Conservation (phyloP, 1,140 invertebrate species). For the Cydia pomonella region DNA sequence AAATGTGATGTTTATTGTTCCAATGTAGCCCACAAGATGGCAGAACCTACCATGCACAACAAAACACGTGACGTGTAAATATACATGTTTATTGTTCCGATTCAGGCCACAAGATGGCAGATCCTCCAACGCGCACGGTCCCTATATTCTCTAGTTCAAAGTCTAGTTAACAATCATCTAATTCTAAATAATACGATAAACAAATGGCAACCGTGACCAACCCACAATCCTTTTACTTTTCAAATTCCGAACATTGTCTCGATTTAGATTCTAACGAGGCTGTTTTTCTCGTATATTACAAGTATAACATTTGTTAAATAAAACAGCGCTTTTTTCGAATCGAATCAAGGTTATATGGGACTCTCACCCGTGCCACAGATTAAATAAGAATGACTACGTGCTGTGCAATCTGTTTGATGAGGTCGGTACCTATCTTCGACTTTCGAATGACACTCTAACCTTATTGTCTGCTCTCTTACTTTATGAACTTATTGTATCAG, state of each 20-base stretch:
- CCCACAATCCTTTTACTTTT: conserved; percentile 22
- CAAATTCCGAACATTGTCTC: neutral
- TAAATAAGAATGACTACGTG: conserved; percentile 17
- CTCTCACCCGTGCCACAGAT: conserved; percentile 51
- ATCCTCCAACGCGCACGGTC: no score
- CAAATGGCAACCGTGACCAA: conserved; percentile 3
- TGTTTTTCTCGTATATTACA: conserved; percentile 40
- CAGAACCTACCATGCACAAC: no score
- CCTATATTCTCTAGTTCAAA: neutral
- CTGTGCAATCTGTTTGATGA: neutral
- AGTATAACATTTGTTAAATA: conserved; percentile 43
- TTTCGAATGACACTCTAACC: conserved; percentile 6
- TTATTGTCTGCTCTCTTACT: neutral
- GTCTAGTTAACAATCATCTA: neutral
- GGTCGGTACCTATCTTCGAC: neutral
- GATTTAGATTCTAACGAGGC: conserved; percentile 26
- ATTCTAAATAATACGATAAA: neutral
- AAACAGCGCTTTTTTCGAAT: conserved; percentile 54
- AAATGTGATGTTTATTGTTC: no score
- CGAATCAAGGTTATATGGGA: conserved; percentile 61
- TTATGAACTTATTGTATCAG: neutral
- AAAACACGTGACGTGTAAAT: no score
- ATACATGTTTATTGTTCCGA: no score
- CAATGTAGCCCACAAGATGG: no score
- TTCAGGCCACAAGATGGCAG: no score